A percentile compares a stretch with the other conserved stretches of the same genome.
These are phyloP conservation scores for Chrysochloris asiatica DNA, from an alignment of 2,113 vertebrate genomes.

Conservation along the genomic window DNA sequence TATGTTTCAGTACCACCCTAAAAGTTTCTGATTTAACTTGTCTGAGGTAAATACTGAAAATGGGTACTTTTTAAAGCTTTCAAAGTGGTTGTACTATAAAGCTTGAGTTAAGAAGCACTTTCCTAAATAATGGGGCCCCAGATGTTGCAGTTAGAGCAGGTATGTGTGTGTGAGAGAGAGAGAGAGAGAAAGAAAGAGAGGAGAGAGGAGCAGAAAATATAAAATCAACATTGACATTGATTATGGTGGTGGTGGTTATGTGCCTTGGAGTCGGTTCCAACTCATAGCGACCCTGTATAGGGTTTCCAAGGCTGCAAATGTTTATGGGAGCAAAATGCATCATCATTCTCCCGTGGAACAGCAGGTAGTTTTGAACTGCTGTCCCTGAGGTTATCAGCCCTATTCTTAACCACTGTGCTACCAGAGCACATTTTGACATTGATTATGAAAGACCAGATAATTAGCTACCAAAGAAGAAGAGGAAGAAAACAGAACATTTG, in stretches of 20 bases:
- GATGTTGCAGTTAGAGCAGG: neutral
- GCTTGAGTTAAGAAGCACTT: neutral
- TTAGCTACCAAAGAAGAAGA: neutral
- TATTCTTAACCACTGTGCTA: too few relatives aligned
- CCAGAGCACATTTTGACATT: too few relatives aligned
- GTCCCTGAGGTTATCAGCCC: too few relatives aligned
- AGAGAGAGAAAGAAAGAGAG: neutral
- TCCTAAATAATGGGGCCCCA: neutral
- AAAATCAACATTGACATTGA: neutral
- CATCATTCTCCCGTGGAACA: too few relatives aligned
- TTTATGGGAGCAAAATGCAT: too few relatives aligned
- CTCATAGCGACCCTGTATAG: too few relatives aligned
- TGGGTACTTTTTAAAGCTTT: neutral
- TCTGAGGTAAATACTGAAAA: neutral
- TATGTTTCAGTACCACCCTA: neutral
- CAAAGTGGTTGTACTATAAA: neutral
- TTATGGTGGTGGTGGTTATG: too few relatives aligned
- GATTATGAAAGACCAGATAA: neutral
- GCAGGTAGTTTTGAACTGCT: too few relatives aligned
- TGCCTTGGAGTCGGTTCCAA: too few relatives aligned
- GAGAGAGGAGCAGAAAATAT: neutral
- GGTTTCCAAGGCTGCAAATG: too few relatives aligned
- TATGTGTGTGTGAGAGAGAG: too few relatives aligned
- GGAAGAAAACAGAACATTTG: neutral
- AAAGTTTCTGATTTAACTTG: constrained; percentile 11